Evolutionary conservation across 2,888 invertebrate species (phyloP), one percentile per base, ranked within the genome.

Genomic region (Pseudeuparius sepicola): DNA sequence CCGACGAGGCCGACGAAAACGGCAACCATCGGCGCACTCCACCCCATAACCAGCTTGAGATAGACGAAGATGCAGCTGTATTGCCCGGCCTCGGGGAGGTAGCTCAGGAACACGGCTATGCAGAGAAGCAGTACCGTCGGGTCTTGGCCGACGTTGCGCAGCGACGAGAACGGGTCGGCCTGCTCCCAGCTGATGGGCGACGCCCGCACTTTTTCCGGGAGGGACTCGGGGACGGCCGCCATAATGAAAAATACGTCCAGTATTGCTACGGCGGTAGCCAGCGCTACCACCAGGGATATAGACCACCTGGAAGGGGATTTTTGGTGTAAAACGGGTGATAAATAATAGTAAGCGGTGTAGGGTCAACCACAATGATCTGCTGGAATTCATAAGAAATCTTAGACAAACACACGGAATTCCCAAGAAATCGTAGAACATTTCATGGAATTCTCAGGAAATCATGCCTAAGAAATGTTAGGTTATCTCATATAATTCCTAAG

Each of bases 21-120:
- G 36, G 97, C 94, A 51, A 98, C 96, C 73, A 90, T 87, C 56
- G 89, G 80, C 40, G 83, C 85, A 50, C 82, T 84, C 67, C 98
- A 98, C 48, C 89, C 90, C 84, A 98, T 93, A 55, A 92, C 72
- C 60, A 97, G 72, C 68, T 90, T 90, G 48, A 98, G 74, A 67
- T 98, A 98, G 54, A 98, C 97, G 69, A 98, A 98, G 68, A 98
- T 96, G 68, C 97, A 97, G 39, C 97, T 97, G 67, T 98, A 98
- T 68, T 98, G 94, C 48, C 97, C 97, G 24, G 88, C 88, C 67
- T 99, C 98, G 2, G 98, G 97, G 51, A 98, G 70, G 66, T 98
- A 98, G 13, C 96, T 96, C 37, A 98, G 73, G 63, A 98, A 90
- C 55, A 98, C 97, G 30, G 97, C 88, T 48, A 94, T 83, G 65